Base-by-base conservation (phyloP, 2,888 invertebrate species). In the Lepetodrilus schrolli region DNA sequence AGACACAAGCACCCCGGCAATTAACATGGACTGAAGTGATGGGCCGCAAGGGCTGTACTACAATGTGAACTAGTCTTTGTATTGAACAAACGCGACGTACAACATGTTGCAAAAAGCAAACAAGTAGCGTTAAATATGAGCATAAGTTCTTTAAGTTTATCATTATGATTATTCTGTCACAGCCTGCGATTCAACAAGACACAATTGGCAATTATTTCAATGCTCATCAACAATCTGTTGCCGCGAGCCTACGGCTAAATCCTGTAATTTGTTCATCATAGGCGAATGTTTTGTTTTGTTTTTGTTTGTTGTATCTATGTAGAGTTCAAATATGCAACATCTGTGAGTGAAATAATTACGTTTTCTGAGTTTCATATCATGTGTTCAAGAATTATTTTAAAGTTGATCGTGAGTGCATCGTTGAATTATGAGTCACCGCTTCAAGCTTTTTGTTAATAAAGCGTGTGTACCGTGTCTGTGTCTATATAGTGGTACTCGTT, bases 81-180 rank as follows among this genome's bases (percentile, higher is more conserved):
- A n/a, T n/a, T n/a, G n/a, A n/a, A n/a, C n/a, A n/a, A n/a, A n/a
- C n/a, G n/a, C n/a, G n/a, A n/a, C n/a, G n/a, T n/a, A 17, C 58
- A 58, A n/a, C 13, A 26, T 58, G 58, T 58, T 58, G 58, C 17
- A 34, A 58, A 30, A 58, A 58, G 58, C 34, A 58, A 58, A 58
- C 34, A 58, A 17, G 26, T 34, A 58, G 58, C 17, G 34, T 58
- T 58, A 30, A 34, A 30, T 13, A 30, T 13, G 34, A 34, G 17
- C 13, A 43, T 17, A 43, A 17, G 17, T 17, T 43, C 43, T 43
- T 43, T 43, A 43, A 43, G 43, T 43, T n/a, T 17, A 17, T 13
- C 34, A 30, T 58, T 23, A 8, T 58, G 17, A 58, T 58, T 30
- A 58, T 30, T 10, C 17, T 30, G 58, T 30, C 13, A 58, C 58